Percentiles rank a stretch among this genome's conserved stretches.
These are phyloP conservation scores for Julus scandinavius DNA, from an alignment of 2,888 invertebrate species.

Conservation along the genomic window DNA sequence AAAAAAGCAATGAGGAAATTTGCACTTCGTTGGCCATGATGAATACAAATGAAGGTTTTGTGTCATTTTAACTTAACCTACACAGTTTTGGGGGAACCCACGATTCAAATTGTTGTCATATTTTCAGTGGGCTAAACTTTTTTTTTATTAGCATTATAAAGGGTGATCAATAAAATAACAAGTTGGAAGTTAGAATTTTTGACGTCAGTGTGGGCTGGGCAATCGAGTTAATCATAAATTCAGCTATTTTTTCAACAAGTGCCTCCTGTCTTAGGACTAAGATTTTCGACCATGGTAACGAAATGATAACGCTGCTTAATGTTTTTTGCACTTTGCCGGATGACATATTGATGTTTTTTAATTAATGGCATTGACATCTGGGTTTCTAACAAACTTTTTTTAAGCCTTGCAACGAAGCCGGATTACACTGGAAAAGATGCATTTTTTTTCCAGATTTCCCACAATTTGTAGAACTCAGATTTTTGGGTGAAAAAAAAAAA, in stretches of 20 bases:
- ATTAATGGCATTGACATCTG: conserved; percentile 22
- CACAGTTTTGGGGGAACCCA: conserved; percentile 2
- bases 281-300: background rate
- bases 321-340: background rate
- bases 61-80: conserved; percentile 31
- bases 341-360: conserved; percentile 29
- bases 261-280: background rate
- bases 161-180: background rate
- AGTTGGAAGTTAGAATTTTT: background rate
- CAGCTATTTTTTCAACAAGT: background rate
- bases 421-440: background rate
- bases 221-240: background rate
- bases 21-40: background rate
- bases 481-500: background rate
- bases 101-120: background rate
- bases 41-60: background rate
- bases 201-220: conserved; percentile 8
- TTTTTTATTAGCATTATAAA: background rate
- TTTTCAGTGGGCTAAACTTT: background rate
- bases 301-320: background rate
- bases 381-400: background rate
- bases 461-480: conserved; percentile 1
- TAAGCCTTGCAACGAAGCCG: background rate
- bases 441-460: background rate
- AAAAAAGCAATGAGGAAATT: conserved; percentile 33